These are phyloP conservation scores for Molanna angustata DNA, from an alignment of 2,888 invertebrate genomes.

Conservation along the genomic window DNA sequence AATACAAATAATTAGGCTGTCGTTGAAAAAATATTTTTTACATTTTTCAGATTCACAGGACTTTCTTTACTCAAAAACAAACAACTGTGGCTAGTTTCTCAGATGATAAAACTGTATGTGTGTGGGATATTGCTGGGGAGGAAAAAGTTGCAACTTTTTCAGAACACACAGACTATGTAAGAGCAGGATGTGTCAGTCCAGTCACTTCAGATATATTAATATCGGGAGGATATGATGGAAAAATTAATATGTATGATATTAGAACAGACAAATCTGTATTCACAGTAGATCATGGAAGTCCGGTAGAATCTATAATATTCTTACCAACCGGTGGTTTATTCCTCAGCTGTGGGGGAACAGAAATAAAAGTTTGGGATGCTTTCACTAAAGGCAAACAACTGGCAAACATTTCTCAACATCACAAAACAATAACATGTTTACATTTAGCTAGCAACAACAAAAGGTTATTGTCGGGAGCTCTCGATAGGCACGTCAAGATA, in stretches of 20 bases:
- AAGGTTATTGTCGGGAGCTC: slow-evolving; percentile 81
- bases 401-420: slow-evolving; percentile 85
- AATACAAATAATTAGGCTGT: too few species aligned
- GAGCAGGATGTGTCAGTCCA: slow-evolving; percentile 79
- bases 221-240: slow-evolving; percentile 88
- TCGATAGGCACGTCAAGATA: slow-evolving; percentile 92
- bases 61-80: slow-evolving; percentile 77
- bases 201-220: slow-evolving; percentile 72
- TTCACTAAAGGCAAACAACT: slow-evolving; percentile 83
- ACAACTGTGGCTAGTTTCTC: slow-evolving; percentile 82
- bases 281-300: slow-evolving; percentile 81
- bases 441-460: slow-evolving; percentile 77
- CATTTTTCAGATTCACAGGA: slow-evolving; percentile 65
- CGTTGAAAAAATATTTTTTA: too few species aligned
- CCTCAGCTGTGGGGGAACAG: slow-evolving; percentile 87
- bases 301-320: slow-evolving; percentile 85
- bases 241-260: slow-evolving; percentile 83
- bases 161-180: slow-evolving; percentile 77
- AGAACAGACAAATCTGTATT: slow-evolving; percentile 68
- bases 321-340: slow-evolving; percentile 88
- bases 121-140: slow-evolving; percentile 93
- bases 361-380: slow-evolving; percentile 91
- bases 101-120: slow-evolving; percentile 80
- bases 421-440: slow-evolving; percentile 91
- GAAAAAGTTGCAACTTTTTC: slow-evolving; percentile 62